Evolutionary conservation across 1,140 invertebrate species (phyloP).

Genomic region (Muscidifurax raptorellus): DNA sequence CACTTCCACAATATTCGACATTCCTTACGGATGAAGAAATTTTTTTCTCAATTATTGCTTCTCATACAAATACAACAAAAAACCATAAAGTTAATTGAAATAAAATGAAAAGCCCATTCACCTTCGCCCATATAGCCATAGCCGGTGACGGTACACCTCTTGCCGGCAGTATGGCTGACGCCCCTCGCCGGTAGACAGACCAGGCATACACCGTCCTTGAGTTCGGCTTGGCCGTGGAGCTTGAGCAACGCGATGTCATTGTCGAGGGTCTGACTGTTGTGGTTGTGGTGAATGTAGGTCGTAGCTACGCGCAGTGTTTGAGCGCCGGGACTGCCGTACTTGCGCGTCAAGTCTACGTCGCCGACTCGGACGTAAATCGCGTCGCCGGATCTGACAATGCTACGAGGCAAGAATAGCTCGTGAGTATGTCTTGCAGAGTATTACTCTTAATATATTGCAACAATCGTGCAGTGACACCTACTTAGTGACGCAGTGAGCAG

Average conservation of each 20-base stretch:
- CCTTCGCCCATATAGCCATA: conserved; percentile 97
- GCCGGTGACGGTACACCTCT: conserved; percentile 93
- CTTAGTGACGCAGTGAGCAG: conserved; percentile 97
- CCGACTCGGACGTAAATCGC: conserved; percentile 94
- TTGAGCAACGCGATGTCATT: conserved; percentile 97
- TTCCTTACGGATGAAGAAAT: too few relatives aligned
- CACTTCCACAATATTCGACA: too few relatives aligned
- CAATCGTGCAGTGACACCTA: conserved; percentile 73
- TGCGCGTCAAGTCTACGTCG: conserved; percentile 92
- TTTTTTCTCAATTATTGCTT: not conserved
- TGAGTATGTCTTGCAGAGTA: not conserved
- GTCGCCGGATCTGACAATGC: conserved; percentile 92
- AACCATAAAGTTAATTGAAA: too few relatives aligned
- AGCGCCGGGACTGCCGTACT: conserved; percentile 90
- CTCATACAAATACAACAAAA: too few relatives aligned
- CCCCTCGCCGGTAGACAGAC: conserved; percentile 93
- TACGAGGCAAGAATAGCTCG: conserved; percentile 70
- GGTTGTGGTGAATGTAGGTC: conserved; percentile 97
- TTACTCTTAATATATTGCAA: not conserved
- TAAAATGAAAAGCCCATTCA: conserved; percentile 70
- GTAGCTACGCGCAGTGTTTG: conserved; percentile 92
- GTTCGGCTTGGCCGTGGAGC: conserved; percentile 91
- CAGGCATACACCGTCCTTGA: conserved; percentile 88
- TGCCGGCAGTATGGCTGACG: conserved; percentile 89
- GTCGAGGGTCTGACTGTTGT: conserved; percentile 96